Conservation (phyloP, 53 echinoderm and acorn worm genomes). For the Holothuria scabra region DNA sequence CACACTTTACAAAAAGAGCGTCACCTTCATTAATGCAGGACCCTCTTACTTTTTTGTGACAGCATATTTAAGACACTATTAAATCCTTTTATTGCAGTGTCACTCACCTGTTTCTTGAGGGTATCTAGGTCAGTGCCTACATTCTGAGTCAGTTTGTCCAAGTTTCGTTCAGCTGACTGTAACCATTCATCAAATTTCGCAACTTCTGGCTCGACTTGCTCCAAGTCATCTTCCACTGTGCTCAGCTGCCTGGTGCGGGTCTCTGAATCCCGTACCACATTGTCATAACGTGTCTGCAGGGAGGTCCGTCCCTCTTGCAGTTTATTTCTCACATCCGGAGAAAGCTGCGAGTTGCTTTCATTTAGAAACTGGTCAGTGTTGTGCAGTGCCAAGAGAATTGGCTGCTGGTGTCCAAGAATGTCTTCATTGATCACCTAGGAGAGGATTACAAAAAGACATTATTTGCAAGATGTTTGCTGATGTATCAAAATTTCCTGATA, state of each 20-base stretch:
- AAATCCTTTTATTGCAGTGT: too few relatives aligned
- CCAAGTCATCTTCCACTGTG: constrained; percentile 73
- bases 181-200: constrained; percentile 85
- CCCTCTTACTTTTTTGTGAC: too few relatives aligned
- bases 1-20: too few relatives aligned
- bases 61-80: too few relatives aligned
- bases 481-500: too few relatives aligned
- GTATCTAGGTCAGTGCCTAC: constrained; percentile 80
- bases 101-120: constrained; percentile 70
- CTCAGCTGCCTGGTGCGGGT: constrained; percentile 73
- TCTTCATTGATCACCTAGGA: constrained; percentile 85
- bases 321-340: constrained; percentile 86
- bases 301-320: constrained; percentile 79
- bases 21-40: too few relatives aligned
- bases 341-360: constrained; percentile 70
- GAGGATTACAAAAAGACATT: not conserved
- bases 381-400: constrained; percentile 85
- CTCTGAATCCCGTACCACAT: constrained; percentile 69
- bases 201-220: constrained; percentile 82
- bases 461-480: too few relatives aligned
- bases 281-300: constrained; percentile 79
- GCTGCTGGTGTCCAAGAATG: constrained; percentile 95
- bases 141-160: constrained; percentile 74
- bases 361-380: constrained; percentile 86
- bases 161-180: constrained; percentile 69